Evolutionary conservation across 2,797 vertebrate genomes (phyloP), one percentile per base, ranked within the genome.

Genomic region (Strix occidentalis): DNA sequence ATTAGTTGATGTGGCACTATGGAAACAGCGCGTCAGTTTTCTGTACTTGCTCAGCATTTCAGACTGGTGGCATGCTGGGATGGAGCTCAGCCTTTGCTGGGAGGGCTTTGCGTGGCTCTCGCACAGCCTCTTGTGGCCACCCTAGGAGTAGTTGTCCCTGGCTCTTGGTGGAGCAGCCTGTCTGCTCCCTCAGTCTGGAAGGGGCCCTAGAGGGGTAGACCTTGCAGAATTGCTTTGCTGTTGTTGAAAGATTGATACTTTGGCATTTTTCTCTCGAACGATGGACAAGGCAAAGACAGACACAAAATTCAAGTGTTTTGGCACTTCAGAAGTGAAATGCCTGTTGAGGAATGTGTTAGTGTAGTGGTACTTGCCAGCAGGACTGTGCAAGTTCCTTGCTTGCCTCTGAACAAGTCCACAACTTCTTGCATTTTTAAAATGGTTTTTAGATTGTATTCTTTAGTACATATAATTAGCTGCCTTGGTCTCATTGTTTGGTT

Each of bases 111-210:
- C 64, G 2, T 81, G 89, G 92, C 90, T 95, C 96, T 95, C 11
- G 3, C 46, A 90, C 90, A 96, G 69, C 95, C 96, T 78, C 96
- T 96, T 85, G 95, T 89, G 96, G 96, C 90, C 90, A 13, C 46
- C 16, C 26, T 8, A 2, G 66, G 89, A 64, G 87, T 33, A 45
- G 74, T 91, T 60, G 33, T 37, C 56, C 25, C 29, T 26, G 75
- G 43, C 57, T 41, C 37, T 46, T 26, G 12, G 13, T 41, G 64
- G 51, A 91, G 48, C 66, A n/a, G 35, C 35, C 13, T 29, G 20
- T 41, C 23, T 41, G 29, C 50, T 71, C 39, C 54, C 7, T 56
- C 43, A 15, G 26, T 11, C 51, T 1, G 11, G 10, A 20, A 51
- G 71, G 20, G 23, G 15, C 70, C 50, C 58, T 33, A 17, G 6